phyloP scores from a whole-genome alignment of 2,888 invertebrate species.

The Dryobota labecula region DNA sequence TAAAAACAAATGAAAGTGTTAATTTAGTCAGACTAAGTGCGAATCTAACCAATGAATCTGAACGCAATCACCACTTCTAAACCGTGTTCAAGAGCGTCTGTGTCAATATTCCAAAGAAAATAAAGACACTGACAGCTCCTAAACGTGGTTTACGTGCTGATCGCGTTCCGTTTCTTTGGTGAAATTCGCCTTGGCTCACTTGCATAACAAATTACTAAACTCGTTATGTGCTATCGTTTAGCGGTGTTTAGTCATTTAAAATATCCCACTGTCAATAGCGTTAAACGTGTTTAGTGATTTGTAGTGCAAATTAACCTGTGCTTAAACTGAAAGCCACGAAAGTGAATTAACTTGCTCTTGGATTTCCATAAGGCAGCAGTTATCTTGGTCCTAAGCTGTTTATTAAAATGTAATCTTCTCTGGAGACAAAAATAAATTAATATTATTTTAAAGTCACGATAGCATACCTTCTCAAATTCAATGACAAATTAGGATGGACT shows the following conservation, averaged over 20 bases:
- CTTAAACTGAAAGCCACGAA: not conserved
- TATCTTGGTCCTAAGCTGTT: not conserved
- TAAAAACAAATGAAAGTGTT: conserved; percentile 1
- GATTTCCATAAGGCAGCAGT: not conserved
- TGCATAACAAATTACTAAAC: not conserved
- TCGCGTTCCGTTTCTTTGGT: too few relatives aligned
- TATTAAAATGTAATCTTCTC: not conserved
- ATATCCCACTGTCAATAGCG: not conserved
- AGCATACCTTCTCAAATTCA: conserved; percentile 73
- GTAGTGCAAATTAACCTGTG: not conserved
- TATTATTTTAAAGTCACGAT: not conserved
- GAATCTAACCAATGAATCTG: too few relatives aligned
- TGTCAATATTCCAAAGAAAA: too few relatives aligned
- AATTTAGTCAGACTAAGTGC: not conserved
- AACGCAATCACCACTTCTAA: too few relatives aligned
- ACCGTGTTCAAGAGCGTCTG: too few relatives aligned
- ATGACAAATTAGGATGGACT: conserved; percentile 82
- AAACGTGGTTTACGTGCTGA: too few relatives aligned
- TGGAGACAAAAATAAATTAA: not conserved
- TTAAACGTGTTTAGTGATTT: not conserved
- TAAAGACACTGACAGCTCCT: too few relatives aligned
- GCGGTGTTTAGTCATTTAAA: not conserved
- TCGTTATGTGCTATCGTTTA: not conserved
- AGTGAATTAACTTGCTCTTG: not conserved
- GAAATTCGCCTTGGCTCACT: too few relatives aligned